Conservation (phyloP, 1,140 invertebrate genomes). For the Diorhabda sublineata region DNA sequence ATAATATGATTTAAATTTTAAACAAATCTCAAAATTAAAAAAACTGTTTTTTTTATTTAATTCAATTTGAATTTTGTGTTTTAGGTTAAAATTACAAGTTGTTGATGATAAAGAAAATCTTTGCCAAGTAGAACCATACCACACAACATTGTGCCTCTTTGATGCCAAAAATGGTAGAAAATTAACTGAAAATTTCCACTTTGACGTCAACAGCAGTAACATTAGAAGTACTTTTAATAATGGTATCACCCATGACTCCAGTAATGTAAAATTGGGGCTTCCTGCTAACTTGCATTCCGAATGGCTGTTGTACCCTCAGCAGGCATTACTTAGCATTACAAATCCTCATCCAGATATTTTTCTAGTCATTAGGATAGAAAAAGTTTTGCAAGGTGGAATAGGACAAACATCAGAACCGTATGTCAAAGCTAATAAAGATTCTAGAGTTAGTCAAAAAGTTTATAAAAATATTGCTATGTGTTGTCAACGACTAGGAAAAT, state of each 20-base stretch:
- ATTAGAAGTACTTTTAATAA: conserved; percentile 43
- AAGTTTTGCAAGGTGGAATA: conserved; percentile 86
- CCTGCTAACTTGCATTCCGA: conserved; percentile 57
- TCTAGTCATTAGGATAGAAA: conserved; percentile 85
- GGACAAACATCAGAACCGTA: conserved; percentile 84
- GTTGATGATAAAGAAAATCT: conserved; percentile 72
- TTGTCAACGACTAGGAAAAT: conserved; percentile 80
- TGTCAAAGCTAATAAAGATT: conserved; percentile 72
- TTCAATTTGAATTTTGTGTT: conserved; percentile 42
- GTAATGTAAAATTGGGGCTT: conserved; percentile 41
- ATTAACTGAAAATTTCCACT: conserved; percentile 90
- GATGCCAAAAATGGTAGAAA: conserved; percentile 82
- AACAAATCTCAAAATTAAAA: too few species aligned
- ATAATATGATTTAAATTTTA: too few species aligned
- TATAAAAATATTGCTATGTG: conserved; percentile 77
- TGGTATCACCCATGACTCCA: conserved; percentile 11
- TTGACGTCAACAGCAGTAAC: conserved; percentile 76
- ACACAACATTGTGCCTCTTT: conserved; percentile 79
- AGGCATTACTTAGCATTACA: conserved; percentile 78
- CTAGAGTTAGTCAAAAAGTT: conserved; percentile 72
- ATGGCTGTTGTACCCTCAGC: conserved; percentile 61
- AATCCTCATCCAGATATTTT: conserved; percentile 85
- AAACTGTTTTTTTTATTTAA: too few species aligned
- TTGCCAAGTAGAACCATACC: conserved; percentile 90
- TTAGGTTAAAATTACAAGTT: conserved; percentile 75